A percentile compares a stretch with the other conserved stretches of the same genome.
phyloP scores from a whole-genome alignment of 2,113 vertebrate species.

The Melanerpes aurifrons region DNA sequence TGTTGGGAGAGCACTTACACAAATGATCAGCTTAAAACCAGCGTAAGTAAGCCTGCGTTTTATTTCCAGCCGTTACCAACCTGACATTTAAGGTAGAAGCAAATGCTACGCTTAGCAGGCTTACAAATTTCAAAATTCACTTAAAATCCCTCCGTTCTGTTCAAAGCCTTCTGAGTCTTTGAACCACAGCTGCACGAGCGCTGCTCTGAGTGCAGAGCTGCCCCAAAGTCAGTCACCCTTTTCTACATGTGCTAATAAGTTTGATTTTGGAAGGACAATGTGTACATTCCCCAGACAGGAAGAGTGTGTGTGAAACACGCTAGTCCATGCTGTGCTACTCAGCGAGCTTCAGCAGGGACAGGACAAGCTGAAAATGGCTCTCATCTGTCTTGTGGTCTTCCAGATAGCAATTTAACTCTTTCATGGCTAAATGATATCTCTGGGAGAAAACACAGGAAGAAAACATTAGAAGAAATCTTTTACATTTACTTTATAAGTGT shows the following conservation, averaged over 20 bases:
- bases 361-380: constrained; percentile 84
- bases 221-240: constrained; percentile 85
- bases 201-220: constrained; percentile 60
- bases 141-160: constrained; percentile 57
- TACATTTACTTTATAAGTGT: background rate
- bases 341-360: constrained; percentile 82
- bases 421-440: constrained; percentile 20
- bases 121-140: constrained; percentile 65
- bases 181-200: constrained; percentile 63
- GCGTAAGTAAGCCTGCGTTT: constrained; percentile 29
- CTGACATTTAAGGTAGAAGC: constrained; percentile 63
- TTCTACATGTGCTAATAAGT: constrained; percentile 84
- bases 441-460: background rate
- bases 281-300: constrained; percentile 85
- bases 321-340: constrained; percentile 81
- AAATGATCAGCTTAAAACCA: constrained; percentile 5
- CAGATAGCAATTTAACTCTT: constrained; percentile 75
- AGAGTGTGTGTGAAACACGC: constrained; percentile 82
- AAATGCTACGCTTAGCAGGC: constrained; percentile 31
- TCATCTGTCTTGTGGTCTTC: constrained; percentile 80
- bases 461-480: background rate
- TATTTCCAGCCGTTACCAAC: constrained; percentile 42
- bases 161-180: constrained; percentile 61
- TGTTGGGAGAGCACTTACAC: background rate
- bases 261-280: constrained; percentile 86